These are phyloP conservation scores for Saguinus imperator DNA, from an alignment of 2,113 vertebrate genomes.

Conservation along the genomic window DNA sequence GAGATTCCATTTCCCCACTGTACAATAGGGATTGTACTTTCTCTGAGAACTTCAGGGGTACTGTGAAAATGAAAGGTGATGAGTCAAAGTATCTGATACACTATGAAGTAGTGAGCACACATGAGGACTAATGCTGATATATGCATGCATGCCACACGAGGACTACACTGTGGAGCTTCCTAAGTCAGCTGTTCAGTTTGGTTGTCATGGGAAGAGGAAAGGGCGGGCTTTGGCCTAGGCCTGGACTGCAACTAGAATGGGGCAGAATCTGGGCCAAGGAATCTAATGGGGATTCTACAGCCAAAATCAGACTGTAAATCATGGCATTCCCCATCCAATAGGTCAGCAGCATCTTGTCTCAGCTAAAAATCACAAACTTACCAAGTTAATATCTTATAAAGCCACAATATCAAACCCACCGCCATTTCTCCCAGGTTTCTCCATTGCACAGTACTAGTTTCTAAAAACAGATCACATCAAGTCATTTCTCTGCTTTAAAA, in stretches of 20 bases:
- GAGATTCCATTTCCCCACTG: not conserved
- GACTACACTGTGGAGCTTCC: not conserved
- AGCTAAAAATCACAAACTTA: not conserved
- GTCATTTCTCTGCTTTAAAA: not conserved
- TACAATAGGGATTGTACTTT: not conserved
- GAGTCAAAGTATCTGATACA: not conserved
- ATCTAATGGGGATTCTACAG: not conserved
- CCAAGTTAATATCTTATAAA: constrained; percentile 25
- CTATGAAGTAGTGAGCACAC: not conserved
- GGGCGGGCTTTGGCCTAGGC: not conserved
- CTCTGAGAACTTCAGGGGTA: not conserved
- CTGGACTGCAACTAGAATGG: not conserved
- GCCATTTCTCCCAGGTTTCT: not conserved
- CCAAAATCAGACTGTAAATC: not conserved
- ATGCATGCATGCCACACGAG: accelerated
- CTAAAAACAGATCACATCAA: constrained; percentile 10
- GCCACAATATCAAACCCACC: not conserved
- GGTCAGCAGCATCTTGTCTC: not conserved
- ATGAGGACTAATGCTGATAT: not conserved
- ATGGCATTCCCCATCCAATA: not conserved
- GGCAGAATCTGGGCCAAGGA: not conserved
- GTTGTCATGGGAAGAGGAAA: not conserved
- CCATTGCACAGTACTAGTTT: not conserved
- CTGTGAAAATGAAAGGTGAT: not conserved
- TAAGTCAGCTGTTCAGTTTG: not conserved